Percentiles rank a stretch among this genome's conserved stretches.
phyloP scores from a whole-genome alignment of 2,888 invertebrate genomes.

The Globia sparganii region DNA sequence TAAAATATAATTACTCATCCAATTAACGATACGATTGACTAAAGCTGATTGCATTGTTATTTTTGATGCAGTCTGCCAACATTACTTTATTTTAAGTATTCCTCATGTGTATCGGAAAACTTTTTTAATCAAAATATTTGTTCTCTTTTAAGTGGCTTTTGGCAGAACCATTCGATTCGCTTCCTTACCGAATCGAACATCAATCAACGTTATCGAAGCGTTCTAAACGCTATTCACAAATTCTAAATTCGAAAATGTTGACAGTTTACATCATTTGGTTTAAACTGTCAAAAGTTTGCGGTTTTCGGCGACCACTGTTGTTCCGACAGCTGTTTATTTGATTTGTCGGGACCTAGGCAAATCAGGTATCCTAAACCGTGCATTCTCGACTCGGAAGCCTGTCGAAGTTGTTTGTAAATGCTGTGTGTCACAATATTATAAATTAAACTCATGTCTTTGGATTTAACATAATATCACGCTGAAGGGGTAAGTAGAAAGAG shows the following conservation, averaged over 20 bases:
- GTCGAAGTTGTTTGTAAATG: background rate
- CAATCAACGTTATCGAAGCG: background rate
- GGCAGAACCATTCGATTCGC: background rate
- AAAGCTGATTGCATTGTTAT: slow-evolving; percentile 54
- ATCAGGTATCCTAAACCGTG: background rate
- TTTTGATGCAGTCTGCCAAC: slow-evolving; percentile 17
- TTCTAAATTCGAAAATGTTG: background rate
- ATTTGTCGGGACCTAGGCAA: background rate
- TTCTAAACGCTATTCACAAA: background rate
- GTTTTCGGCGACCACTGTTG: background rate
- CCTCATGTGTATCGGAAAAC: slow-evolving; percentile 9
- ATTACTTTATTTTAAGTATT: slow-evolving; percentile 45
- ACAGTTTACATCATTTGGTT: background rate
- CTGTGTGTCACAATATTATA: background rate
- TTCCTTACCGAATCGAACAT: background rate
- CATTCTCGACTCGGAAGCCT: background rate
- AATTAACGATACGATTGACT: slow-evolving; percentile 46
- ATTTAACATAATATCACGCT: background rate
- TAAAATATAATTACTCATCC: slow-evolving; percentile 56
- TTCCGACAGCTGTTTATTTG: background rate
- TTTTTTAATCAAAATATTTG: background rate
- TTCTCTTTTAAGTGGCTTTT: background rate
- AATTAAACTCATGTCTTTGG: background rate
- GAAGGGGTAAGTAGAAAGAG: background rate
- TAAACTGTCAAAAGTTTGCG: background rate